Evolutionary conservation across 2,113 vertebrate genomes (phyloP).

Genomic region (Lepus timidus): DNA sequence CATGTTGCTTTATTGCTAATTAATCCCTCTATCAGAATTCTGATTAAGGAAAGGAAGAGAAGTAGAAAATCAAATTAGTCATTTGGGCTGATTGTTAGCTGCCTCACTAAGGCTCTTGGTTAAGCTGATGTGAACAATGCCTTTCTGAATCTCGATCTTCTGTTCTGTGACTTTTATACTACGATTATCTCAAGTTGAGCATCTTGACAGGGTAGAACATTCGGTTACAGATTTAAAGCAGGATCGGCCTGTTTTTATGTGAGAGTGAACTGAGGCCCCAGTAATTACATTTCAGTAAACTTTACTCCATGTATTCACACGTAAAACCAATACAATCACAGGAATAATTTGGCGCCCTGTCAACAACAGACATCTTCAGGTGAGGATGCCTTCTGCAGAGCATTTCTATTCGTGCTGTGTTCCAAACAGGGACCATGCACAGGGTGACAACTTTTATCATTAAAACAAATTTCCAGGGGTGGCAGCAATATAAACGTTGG

Average conservation of each 20-base stretch:
- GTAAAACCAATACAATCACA: neutral
- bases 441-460: neutral
- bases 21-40: constrained; percentile 82
- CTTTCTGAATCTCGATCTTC: constrained; percentile 47
- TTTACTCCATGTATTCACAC: neutral
- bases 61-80: constrained; percentile 82
- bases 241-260: neutral
- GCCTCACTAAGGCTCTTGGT: constrained; percentile 68
- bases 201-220: neutral
- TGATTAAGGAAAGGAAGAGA: constrained; percentile 80
- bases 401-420: rapidly evolving
- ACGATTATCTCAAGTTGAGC: constrained; percentile 4
- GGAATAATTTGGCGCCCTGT: neutral
- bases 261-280: neutral
- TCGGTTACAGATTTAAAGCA: neutral
- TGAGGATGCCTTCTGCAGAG: neutral
- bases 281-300: neutral
- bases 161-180: neutral
- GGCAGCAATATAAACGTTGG: neutral
- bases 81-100: constrained; percentile 72
- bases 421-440: neutral
- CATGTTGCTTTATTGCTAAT: constrained; percentile 82
- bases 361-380: neutral
- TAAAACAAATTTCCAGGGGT: neutral
- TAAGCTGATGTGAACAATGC: constrained; percentile 56